phyloP scores from a whole-genome alignment of 1,140 invertebrate genomes.

The Drosophila persimilis region DNA sequence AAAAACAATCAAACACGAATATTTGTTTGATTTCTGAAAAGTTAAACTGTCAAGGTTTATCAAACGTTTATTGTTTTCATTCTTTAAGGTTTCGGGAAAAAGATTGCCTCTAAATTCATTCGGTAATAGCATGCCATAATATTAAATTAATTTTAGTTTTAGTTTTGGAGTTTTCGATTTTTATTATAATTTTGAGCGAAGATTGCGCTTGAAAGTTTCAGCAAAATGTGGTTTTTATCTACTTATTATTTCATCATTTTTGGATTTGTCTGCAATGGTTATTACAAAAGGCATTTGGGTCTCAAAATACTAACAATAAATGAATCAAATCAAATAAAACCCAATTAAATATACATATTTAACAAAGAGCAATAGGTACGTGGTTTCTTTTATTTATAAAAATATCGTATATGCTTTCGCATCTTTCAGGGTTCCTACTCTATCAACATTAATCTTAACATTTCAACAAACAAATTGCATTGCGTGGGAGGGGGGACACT shows the following conservation, averaged over 20 bases:
- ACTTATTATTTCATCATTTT: conserved; percentile 6
- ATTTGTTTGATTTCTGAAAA: conserved; percentile 17
- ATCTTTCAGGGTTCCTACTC: conserved; percentile 12
- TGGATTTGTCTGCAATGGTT: conserved; percentile 23
- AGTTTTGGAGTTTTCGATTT: conserved; percentile 13
- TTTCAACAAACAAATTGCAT: conserved; percentile 70
- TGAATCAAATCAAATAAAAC: conserved; percentile 14
- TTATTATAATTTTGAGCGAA: conserved; percentile 43
- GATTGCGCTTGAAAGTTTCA: conserved; percentile 34
- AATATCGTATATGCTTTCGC: conserved; percentile 29
- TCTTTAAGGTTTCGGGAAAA: conserved; percentile 65
- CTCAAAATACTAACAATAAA: conserved; percentile 52
- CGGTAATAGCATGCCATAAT: conserved; percentile 41
- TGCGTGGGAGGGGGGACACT: conserved; percentile 3
- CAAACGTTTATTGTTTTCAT: conserved; percentile 44
- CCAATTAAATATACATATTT: conserved; percentile 28
- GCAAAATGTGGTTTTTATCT: conserved; percentile 13
- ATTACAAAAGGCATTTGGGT: conserved; percentile 24
- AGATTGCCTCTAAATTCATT: conserved; percentile 67
- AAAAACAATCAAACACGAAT: not conserved
- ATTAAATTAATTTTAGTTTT: conserved; percentile 8
- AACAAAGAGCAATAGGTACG: conserved; percentile 62
- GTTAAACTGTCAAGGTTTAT: conserved; percentile 18
- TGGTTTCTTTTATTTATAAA: conserved; percentile 50
- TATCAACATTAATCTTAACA: conserved; percentile 64